phyloP scores from a whole-genome alignment of 1,140 invertebrate genomes.

The Aethina tumida region DNA sequence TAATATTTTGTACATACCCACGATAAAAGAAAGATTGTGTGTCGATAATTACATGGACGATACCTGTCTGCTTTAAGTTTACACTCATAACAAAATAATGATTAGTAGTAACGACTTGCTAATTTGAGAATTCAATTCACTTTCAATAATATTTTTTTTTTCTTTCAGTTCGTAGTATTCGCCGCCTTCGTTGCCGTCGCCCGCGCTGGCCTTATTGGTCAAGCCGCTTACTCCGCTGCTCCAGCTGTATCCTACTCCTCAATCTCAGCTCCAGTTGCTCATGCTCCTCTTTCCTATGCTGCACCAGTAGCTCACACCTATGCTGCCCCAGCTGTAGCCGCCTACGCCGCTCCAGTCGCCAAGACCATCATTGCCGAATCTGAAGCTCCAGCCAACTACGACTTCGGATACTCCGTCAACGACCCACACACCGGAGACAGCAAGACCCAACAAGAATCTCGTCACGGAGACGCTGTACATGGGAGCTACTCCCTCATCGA shows the following conservation, averaged over 20 bases:
- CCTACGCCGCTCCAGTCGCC: slow-evolving; percentile 14
- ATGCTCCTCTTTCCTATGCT: slow-evolving; percentile 6
- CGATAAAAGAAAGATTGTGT: too few relatives aligned
- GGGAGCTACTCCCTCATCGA: too few relatives aligned
- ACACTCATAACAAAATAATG: too few relatives aligned
- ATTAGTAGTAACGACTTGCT: too few relatives aligned
- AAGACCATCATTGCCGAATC: slow-evolving; percentile 24
- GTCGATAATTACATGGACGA: too few relatives aligned
- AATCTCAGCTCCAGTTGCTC: slow-evolving; percentile 3
- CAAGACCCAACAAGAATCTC: too few relatives aligned
- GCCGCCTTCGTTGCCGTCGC: slow-evolving; percentile 23
- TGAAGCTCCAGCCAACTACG: too few relatives aligned
- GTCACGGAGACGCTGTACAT: too few relatives aligned
- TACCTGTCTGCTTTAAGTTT: too few relatives aligned
- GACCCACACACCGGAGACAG: too few relatives aligned
- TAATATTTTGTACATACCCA: slow-evolving; percentile 6
- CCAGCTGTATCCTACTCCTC: slow-evolving; percentile 4
- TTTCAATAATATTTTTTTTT: slow-evolving; percentile 11
- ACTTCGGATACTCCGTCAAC: too few relatives aligned
- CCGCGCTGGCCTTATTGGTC: slow-evolving; percentile 21
- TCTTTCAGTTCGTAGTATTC: slow-evolving; percentile 17
- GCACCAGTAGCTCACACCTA: slow-evolving; percentile 10
- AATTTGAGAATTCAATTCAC: too few relatives aligned
- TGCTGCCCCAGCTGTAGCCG: slow-evolving; percentile 6
- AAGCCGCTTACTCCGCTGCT: slow-evolving; percentile 2